Conservation (phyloP, 2,113 vertebrate species). For the Lasiurus borealis region DNA sequence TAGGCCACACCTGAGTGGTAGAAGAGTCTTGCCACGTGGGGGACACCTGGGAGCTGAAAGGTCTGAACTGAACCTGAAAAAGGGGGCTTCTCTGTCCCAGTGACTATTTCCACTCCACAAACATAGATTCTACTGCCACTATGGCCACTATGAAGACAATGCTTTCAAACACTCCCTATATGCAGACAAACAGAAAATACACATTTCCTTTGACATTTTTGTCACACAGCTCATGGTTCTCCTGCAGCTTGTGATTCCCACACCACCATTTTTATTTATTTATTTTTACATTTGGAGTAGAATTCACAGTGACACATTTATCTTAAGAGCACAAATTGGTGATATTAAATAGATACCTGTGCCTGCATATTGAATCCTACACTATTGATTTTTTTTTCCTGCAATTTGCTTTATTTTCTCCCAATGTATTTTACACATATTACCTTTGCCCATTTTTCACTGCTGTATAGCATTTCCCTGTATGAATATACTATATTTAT, state of each 20-base stretch:
- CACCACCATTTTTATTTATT: neutral
- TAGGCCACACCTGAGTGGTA: neutral
- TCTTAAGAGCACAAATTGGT: neutral
- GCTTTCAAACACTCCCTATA: neutral
- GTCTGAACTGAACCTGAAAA: neutral
- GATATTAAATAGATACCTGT: neutral
- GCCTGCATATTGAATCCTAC: neutral
- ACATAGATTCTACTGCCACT: neutral
- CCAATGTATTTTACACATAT: neutral
- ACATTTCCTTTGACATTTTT: neutral
- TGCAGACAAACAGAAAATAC: neutral
- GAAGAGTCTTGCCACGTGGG: neutral
- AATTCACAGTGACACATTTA: neutral
- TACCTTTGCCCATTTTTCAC: neutral
- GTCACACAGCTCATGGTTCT: neutral
- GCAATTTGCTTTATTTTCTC: neutral
- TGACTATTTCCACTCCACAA: neutral
- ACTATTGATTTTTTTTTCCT: slow-evolving; percentile 37
- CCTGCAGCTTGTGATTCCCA: neutral
- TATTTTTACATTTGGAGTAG: neutral
- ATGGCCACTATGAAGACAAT: neutral
- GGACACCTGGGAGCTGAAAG: neutral
- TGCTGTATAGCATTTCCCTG: neutral
- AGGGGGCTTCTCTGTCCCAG: neutral
- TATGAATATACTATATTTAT: neutral